Evolutionary conservation across 53 echinoderm and acorn worm genomes (phyloP), one percentile per base, ranked within the genome.

Genomic region (Henricia sp.): DNA sequence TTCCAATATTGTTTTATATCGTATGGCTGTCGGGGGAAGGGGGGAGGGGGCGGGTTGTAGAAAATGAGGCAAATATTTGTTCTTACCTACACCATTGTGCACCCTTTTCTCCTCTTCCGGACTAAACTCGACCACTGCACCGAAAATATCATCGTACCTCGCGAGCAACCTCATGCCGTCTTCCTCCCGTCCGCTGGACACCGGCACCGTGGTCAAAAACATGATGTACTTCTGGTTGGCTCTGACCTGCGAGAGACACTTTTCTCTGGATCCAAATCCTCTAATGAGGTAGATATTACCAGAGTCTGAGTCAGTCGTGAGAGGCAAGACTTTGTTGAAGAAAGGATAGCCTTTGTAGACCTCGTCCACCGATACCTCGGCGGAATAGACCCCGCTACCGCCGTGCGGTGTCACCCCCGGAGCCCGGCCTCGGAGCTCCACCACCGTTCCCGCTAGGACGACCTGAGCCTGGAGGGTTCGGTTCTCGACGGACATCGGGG

Each of bases 341-440:
- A 41, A 58, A 14, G 58, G 84, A 59, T 70, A 84, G 29, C 84
- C 84, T 59, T 84, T 84, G 71, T 84, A 84, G 8, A 84, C 71
- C 55, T 84, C 70, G 28, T 70, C 34, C 41, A 84, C 71, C 30
- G 10, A 12, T 6, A 84, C 71, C 17, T 84, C 84, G 25, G 84
- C 84, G 3, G 84, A 51, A 72, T 84, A 84, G n/a, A 58, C 46
- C 10, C 70, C 70, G 36, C 71, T 84, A 21, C 57, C 71, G 23
- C 58, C 60, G 58, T 39, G 55, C 32, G 70, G 71, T 39, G 59
- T 69, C 82, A 52, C n/a, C n/a, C n/a, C n/a, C n/a, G n/a, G 60
- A 29, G 84, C 57, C 39, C 44, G 72, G 43, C 42, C 44, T 72
- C 71, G 71, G n/a, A 48, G 46, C 3, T 43, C 42, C 5, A 71